Conservation (phyloP, 2,888 invertebrate genomes). For the Ischnura elegans region DNA sequence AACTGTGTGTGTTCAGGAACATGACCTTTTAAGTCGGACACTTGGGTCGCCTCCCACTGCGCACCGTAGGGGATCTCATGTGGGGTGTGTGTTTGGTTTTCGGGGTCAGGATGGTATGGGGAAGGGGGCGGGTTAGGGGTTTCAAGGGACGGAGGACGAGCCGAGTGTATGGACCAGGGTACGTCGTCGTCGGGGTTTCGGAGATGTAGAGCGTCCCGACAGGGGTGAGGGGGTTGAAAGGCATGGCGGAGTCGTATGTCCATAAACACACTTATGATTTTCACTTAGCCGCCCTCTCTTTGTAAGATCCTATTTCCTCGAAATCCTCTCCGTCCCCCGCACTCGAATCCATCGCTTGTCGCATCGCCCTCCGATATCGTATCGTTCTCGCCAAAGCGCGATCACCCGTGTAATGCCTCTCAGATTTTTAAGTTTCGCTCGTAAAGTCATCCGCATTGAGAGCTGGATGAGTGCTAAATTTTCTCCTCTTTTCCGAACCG, state of each 20-base stretch:
- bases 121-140: background rate
- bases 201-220: background rate
- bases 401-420: background rate
- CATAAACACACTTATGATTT: constrained; percentile 66
- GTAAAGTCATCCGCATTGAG: constrained; percentile 1
- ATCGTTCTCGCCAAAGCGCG: background rate
- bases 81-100: constrained; percentile 15
- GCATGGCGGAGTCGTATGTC: constrained; percentile 41
- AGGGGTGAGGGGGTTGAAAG: constrained; percentile 47
- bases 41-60: constrained; percentile 62
- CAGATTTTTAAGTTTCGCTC: background rate
- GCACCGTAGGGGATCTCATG: constrained; percentile 38
- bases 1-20: constrained; percentile 62
- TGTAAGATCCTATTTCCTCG: constrained; percentile 61
- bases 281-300: constrained; percentile 63
- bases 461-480: background rate
- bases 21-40: constrained; percentile 61
- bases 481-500: background rate
- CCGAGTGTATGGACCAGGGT: background rate
- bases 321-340: constrained; percentile 5
- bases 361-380: background rate
- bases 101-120: background rate
- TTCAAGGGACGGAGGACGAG: background rate
- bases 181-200: background rate
- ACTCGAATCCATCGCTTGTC: background rate